These are phyloP conservation scores for Carduelis carduelis DNA, from an alignment of 2,797 vertebrate genomes.

Conservation along the genomic window DNA sequence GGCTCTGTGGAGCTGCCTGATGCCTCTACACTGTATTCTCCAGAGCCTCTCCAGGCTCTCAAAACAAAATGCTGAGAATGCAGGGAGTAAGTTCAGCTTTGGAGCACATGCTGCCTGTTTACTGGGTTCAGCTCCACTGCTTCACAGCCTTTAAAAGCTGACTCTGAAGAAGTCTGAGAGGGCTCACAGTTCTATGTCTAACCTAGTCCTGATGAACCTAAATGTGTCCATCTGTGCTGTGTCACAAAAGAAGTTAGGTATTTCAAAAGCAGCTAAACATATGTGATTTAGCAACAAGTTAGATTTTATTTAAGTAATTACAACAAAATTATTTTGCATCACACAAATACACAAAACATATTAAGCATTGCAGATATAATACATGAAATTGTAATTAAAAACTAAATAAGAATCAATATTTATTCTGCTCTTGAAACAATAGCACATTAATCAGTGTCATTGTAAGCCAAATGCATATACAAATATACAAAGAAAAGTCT, in stretches of 20 bases:
- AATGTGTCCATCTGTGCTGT: background rate
- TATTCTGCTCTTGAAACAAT: constrained; percentile 7
- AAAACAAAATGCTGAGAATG: background rate
- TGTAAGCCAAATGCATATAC: background rate
- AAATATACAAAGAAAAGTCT: background rate
- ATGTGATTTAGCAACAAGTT: background rate
- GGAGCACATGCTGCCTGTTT: background rate
- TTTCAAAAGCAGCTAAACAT: background rate
- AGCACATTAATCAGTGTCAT: background rate
- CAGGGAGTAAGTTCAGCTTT: background rate
- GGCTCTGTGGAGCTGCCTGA: background rate
- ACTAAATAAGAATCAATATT: background rate
- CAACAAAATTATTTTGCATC: background rate
- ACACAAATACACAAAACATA: background rate
- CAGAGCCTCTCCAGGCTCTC: background rate
- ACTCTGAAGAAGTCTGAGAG: background rate
- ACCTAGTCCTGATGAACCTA: background rate
- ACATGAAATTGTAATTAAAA: background rate
- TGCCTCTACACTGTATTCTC: background rate
- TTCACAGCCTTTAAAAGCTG: background rate
- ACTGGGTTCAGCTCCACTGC: background rate
- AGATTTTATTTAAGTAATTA: background rate
- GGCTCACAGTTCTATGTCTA: background rate
- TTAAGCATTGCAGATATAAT: background rate
- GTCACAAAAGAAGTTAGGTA: background rate